Evolutionary conservation across 2,113 vertebrate species (phyloP), one percentile per base, ranked within the genome.

Genomic region (Chrysemys picta): DNA sequence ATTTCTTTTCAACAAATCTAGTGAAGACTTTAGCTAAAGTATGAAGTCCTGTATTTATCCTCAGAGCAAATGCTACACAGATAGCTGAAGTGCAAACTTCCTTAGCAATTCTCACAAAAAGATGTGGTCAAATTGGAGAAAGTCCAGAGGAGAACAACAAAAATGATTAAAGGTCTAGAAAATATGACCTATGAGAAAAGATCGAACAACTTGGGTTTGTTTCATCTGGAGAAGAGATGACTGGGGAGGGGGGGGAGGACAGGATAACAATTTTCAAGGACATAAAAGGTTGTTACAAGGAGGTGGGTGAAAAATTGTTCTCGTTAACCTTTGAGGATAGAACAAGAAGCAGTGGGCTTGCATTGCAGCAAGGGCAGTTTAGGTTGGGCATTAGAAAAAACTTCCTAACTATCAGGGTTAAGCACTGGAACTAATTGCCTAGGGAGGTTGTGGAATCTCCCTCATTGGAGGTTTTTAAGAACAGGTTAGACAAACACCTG

Each of bases 31-130:
- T 81, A 59, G 53, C 72, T 57, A 42, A 94, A 96, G n/a, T 83
- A 86, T 4, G 1, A 65, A 96, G 62, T 82, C n/a, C 86, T 89
- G 80, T 92, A 38, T 96, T 95, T 95, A 50, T 88, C 57, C 84
- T 89, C 93, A 94, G 80, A 56, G 31, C 84, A 88, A 90, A 92
- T 50, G 80, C 29, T 14, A 5, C 19, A 59, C 12, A 88, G 62
- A 88, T 35, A 84, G 88, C 72, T 87, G 49, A 88, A 90, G 88
- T 54, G 78, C 72, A 82, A 89, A 85, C 25, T 57, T 96, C 78
- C 76, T 75, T 93, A 87, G 81, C 88, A 89, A 49, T 56, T 88
- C 49, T 50, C 88, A 62, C 76, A 80, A 49, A 89, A 80, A 80
- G 47, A 50, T 80, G 47, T n/a, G 79, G 79, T 35, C 49, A 53